These are phyloP conservation scores for Grallaria varia DNA, from an alignment of 2,113 vertebrate genomes.

Conservation along the genomic window DNA sequence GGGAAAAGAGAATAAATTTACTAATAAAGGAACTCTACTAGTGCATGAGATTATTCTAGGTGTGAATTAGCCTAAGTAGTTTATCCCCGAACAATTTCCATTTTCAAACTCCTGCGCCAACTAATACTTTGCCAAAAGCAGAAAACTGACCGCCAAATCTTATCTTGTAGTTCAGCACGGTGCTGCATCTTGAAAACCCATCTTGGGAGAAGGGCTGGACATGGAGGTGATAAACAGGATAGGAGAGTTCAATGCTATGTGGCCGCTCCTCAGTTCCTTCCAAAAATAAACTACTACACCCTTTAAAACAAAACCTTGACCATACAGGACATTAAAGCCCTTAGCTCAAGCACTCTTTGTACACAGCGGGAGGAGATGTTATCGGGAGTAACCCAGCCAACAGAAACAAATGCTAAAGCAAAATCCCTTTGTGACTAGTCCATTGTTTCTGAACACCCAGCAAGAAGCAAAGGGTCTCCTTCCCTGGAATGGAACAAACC, in stretches of 20 bases:
- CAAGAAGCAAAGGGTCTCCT: conserved; percentile 2
- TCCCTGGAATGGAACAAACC: background rate
- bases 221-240: conserved; percentile 49
- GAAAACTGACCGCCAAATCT: background rate
- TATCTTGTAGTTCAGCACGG: background rate
- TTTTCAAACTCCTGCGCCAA: background rate
- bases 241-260: conserved; percentile 24
- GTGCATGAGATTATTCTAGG: background rate
- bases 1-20: background rate
- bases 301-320: conserved; percentile 33
- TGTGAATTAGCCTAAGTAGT: conserved; percentile 9
- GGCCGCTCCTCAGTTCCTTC: conserved; percentile 27
- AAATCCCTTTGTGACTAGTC: conserved; percentile 14
- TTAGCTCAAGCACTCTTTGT: conserved; percentile 40
- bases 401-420: conserved; percentile 45
- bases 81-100: background rate
- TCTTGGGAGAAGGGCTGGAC: conserved; percentile 6
- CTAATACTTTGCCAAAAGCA: background rate
- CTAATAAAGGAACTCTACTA: background rate
- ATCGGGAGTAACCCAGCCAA: conserved; percentile 29
- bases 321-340: background rate
- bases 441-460: conserved; percentile 34
- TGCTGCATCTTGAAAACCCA: conserved; percentile 39
- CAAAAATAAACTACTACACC: conserved; percentile 53
- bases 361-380: conserved; percentile 41